phyloP scores from a whole-genome alignment of 2,888 invertebrate genomes.

The Chrysolina americana region DNA sequence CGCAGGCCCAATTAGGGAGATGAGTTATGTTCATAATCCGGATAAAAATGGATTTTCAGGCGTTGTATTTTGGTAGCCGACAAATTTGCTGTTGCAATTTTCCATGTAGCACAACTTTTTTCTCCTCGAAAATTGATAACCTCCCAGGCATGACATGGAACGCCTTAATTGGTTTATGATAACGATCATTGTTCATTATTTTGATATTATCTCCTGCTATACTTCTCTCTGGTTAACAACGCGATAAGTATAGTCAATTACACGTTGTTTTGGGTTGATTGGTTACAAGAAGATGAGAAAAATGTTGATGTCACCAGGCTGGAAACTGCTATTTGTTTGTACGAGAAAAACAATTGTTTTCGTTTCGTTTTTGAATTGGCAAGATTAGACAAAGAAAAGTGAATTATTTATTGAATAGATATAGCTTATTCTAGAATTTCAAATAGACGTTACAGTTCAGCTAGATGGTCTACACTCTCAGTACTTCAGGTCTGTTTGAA shows the following conservation, averaged over 20 bases:
- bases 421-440: too few species aligned
- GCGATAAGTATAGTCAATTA: background rate
- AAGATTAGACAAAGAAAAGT: too few species aligned
- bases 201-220: background rate
- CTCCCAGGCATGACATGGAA: background rate
- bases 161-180: slow-evolving; percentile 17
- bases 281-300: background rate
- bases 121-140: background rate
- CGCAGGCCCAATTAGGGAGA: slow-evolving; percentile 52
- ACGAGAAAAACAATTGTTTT: too few species aligned
- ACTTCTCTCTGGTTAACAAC: background rate
- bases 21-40: slow-evolving; percentile 57
- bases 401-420: too few species aligned
- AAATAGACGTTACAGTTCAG: too few species aligned
- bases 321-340: too few species aligned
- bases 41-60: slow-evolving; percentile 57
- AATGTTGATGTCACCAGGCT: too few species aligned
- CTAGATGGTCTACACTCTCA: too few species aligned
- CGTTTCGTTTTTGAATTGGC: too few species aligned
- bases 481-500: too few species aligned
- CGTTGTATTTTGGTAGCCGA: slow-evolving; percentile 50
- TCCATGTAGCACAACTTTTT: slow-evolving; percentile 36
- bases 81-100: slow-evolving; percentile 56
- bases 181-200: background rate
- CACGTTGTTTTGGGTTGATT: background rate